phyloP scores from a whole-genome alignment of 2,113 vertebrate genomes.

The Seriola dumerili region DNA sequence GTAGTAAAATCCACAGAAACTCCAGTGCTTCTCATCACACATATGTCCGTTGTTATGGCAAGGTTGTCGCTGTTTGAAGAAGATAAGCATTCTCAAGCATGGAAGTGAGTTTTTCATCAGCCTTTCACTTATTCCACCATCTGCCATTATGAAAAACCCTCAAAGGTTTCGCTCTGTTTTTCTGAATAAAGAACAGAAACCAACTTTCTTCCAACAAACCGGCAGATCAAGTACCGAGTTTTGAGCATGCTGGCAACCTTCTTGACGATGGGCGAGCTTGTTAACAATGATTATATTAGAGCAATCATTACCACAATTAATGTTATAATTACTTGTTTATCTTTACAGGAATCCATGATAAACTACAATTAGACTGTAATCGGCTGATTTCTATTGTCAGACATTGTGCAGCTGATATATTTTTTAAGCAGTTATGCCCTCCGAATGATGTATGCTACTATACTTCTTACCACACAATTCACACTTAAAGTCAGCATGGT shows the following conservation, averaged over 20 bases:
- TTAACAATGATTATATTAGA: neutral
- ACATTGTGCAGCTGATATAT: neutral
- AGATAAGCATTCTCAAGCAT: constrained; percentile 22
- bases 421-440: constrained; percentile 3
- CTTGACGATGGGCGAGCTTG: neutral
- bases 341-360: neutral
- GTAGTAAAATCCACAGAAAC: neutral
- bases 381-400: constrained; percentile 33
- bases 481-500: constrained; percentile 31
- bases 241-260: neutral
- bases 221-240: neutral
- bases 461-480: neutral
- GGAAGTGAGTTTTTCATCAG: constrained; percentile 4
- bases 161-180: neutral
- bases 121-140: constrained; percentile 30
- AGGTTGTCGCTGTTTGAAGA: constrained; percentile 20
- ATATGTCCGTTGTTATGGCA: neutral
- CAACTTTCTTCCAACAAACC: neutral
- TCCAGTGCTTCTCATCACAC: neutral
- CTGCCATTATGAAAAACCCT: constrained; percentile 9
- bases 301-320: constrained; percentile 16
- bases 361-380: constrained; percentile 27
- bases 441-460: neutral
- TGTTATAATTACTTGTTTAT: constrained; percentile 43
- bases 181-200: constrained; percentile 2